Evolutionary conservation across 2,888 invertebrate genomes (phyloP).

Genomic region (Tetranychus piercei): DNA sequence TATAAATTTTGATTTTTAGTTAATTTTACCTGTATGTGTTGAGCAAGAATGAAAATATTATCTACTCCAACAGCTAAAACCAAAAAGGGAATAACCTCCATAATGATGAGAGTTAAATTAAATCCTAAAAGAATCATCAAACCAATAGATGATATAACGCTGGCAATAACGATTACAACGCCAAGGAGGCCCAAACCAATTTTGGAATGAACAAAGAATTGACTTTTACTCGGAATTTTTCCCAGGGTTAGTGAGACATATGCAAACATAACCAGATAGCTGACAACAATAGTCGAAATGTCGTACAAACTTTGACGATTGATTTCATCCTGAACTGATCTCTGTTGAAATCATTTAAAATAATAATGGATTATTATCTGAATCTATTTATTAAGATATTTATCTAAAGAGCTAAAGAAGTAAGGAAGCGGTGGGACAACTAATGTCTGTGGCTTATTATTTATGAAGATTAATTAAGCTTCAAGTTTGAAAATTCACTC

Average conservation of each 20-base stretch:
- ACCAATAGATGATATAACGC: slow-evolving; percentile 69
- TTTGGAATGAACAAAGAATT: slow-evolving; percentile 55
- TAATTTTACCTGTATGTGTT: slow-evolving; percentile 39
- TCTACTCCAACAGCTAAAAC: slow-evolving; percentile 87
- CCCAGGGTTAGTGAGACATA: slow-evolving; percentile 76
- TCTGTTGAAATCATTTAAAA: slow-evolving; percentile 29
- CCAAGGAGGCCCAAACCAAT: slow-evolving; percentile 63
- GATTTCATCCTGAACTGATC: slow-evolving; percentile 39
- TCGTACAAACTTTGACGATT: slow-evolving; percentile 69
- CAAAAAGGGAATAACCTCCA: slow-evolving; percentile 88
- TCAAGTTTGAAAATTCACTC: slow-evolving; percentile 3
- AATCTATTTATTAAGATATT: too few relatives aligned
- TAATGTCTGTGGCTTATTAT: background rate
- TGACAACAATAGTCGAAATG: slow-evolving; percentile 58
- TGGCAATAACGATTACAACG: slow-evolving; percentile 59
- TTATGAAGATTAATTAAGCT: background rate
- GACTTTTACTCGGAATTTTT: slow-evolving; percentile 44
- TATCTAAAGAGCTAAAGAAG: too few relatives aligned
- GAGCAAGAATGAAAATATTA: slow-evolving; percentile 87
- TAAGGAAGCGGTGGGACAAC: too few relatives aligned
- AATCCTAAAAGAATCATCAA: slow-evolving; percentile 59
- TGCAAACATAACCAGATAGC: slow-evolving; percentile 77
- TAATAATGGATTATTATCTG: too few relatives aligned
- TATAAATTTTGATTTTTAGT: background rate
- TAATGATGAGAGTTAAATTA: slow-evolving; percentile 65